These are phyloP conservation scores for Arctia plantaginis DNA, from an alignment of 2,888 invertebrate species.

Conservation along the genomic window DNA sequence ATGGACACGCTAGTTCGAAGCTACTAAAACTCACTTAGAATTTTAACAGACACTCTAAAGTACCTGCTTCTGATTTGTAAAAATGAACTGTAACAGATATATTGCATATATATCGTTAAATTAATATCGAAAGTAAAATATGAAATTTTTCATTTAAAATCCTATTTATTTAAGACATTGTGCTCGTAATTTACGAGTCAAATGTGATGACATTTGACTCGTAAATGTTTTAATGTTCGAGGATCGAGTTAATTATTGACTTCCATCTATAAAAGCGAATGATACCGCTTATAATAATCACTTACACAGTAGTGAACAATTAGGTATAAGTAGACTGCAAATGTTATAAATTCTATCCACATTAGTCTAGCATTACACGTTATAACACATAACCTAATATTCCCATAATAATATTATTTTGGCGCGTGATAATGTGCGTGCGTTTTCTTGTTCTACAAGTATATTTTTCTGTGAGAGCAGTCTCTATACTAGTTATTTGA, in stretches of 20 bases:
- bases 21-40: not conserved
- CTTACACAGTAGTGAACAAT: not conserved
- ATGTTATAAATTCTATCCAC: constrained; percentile 1
- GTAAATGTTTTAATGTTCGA: not conserved
- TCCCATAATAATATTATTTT: too few relatives aligned
- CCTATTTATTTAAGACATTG: not conserved
- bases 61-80: not conserved
- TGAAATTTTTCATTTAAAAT: not conserved
- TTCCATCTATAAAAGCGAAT: not conserved
- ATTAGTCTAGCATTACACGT: not conserved
- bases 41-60: not conserved
- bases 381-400: too few relatives aligned
- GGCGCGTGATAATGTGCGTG: not conserved
- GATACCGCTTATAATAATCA: not conserved
- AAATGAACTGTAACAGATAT: not conserved
- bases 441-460: not conserved
- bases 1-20: not conserved
- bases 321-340: constrained; percentile 3
- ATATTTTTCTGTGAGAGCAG: not conserved
- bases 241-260: not conserved
- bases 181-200: not conserved
- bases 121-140: not conserved
- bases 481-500: not conserved
- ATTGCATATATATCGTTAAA: not conserved
- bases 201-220: too few relatives aligned